Percentiles rank a stretch among this genome's conserved stretches.
These are phyloP conservation scores for Salarias fasciatus DNA, from an alignment of 2,797 vertebrate species.

Conservation along the genomic window DNA sequence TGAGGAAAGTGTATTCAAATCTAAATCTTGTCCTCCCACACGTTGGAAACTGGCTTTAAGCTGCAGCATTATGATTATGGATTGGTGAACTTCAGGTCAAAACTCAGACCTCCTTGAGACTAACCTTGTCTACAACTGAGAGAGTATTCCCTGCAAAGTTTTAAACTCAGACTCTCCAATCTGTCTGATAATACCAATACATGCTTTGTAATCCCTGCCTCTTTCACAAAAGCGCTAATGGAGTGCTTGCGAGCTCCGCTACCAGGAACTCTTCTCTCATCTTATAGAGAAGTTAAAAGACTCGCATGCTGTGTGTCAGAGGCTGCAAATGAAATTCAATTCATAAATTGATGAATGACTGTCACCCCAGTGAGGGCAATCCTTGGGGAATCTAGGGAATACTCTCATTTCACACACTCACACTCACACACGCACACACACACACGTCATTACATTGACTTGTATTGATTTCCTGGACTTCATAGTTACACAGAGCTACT, in stretches of 20 bases:
- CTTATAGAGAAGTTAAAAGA: conserved; percentile 39
- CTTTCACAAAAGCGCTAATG: conserved; percentile 23
- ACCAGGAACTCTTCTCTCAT: conserved; percentile 36
- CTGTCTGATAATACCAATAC: neutral
- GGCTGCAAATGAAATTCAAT: conserved; percentile 63
- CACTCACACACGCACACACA: conserved; percentile 3
- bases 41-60: too few relatives aligned
- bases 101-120: conserved; percentile 26
- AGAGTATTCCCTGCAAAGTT: neutral
- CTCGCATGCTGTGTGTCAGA: conserved; percentile 45
- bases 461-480: too few relatives aligned
- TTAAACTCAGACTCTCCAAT: neutral
- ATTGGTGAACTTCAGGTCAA: conserved; percentile 31
- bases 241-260: conserved; percentile 4
- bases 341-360: conserved; percentile 72
- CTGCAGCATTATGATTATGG: conserved; percentile 46
- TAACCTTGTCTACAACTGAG: neutral
- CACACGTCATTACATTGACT: too few relatives aligned
- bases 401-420: conserved; percentile 21
- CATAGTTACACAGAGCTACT: too few relatives aligned
- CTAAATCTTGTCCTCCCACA: too few relatives aligned
- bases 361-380: conserved; percentile 58
- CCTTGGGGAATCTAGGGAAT: conserved; percentile 57
- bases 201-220: conserved; percentile 3
- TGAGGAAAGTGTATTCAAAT: too few relatives aligned